Conservation (phyloP, 2,888 invertebrate species). For the Diarsia dahlii region DNA sequence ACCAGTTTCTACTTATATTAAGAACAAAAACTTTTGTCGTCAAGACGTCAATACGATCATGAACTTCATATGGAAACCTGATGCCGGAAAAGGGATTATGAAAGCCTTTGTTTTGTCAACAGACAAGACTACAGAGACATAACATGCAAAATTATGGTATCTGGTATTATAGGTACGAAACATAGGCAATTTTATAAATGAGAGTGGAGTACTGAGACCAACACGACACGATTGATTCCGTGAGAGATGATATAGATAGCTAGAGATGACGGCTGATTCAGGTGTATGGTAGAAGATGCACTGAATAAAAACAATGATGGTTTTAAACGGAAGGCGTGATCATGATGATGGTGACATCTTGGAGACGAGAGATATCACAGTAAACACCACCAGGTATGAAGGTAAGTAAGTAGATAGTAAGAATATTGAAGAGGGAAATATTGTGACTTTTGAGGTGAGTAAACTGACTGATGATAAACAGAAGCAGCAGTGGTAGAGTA, state of each 20-base stretch:
- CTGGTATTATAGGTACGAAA: not conserved
- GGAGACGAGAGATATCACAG: not conserved
- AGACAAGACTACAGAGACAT: not conserved
- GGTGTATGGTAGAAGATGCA: too few relatives aligned
- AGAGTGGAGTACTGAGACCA: not conserved
- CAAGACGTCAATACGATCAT: not conserved
- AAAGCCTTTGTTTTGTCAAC: slow-evolving; percentile 20
- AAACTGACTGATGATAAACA: not conserved
- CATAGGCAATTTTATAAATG: not conserved
- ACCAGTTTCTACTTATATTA: slow-evolving; percentile 14
- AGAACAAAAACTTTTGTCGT: slow-evolving; percentile 12
- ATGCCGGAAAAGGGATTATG: slow-evolving; percentile 18
- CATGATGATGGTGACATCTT: not conserved
- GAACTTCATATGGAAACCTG: slow-evolving; percentile 11
- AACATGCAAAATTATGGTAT: not conserved
- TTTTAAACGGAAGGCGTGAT: not conserved
- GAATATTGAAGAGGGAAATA: not conserved
- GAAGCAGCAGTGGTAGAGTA: not conserved
- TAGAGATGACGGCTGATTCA: not conserved
- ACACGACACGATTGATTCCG: not conserved
- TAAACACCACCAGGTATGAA: not conserved
- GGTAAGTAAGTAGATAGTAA: not conserved
- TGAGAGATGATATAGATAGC: not conserved
- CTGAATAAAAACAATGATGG: not conserved
- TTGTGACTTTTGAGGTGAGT: not conserved